Evolutionary conservation across 2,797 vertebrate genomes (phyloP).

Genomic region (Protonibea diacanthus): DNA sequence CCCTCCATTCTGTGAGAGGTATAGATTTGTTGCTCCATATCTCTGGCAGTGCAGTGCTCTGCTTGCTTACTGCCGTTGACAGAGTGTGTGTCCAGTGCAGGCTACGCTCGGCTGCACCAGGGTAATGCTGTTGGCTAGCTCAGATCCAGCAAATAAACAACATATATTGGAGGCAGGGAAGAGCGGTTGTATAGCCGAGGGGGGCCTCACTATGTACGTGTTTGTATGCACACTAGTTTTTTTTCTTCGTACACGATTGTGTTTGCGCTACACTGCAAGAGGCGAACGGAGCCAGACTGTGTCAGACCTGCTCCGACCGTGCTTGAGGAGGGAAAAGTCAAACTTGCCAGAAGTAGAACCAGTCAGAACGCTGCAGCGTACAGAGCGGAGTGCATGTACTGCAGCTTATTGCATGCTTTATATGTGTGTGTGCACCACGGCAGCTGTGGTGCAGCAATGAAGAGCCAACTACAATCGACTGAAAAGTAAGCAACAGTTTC

Average conservation of each 20-base stretch:
- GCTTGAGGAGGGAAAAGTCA: slow-evolving; percentile 34
- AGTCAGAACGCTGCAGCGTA: slow-evolving; percentile 2
- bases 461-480: background rate
- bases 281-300: slow-evolving; percentile 25
- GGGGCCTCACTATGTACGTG: slow-evolving; percentile 34
- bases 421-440: background rate
- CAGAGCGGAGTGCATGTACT: background rate
- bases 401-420: slow-evolving; percentile 8
- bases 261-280: slow-evolving; percentile 34
- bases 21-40: slow-evolving; percentile 75
- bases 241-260: slow-evolving; percentile 17
- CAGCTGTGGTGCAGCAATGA: background rate
- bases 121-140: slow-evolving; percentile 68
- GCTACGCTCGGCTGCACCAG: slow-evolving; percentile 65
- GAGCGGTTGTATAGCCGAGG: slow-evolving; percentile 44
- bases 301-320: slow-evolving; percentile 39
- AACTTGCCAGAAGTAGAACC: slow-evolving; percentile 33
- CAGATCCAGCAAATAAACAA: slow-evolving; percentile 69
- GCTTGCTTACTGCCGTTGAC: slow-evolving; percentile 70
- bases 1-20: slow-evolving; percentile 53
- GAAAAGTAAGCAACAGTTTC: background rate
- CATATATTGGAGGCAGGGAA: slow-evolving; percentile 53
- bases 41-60: slow-evolving; percentile 57
- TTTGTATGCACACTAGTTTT: slow-evolving; percentile 41
- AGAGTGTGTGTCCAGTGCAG: slow-evolving; percentile 67